Evolutionary conservation across 2,797 vertebrate genomes (phyloP), one percentile per base, ranked within the genome.

Genomic region (Rhynchonycteris naso): DNA sequence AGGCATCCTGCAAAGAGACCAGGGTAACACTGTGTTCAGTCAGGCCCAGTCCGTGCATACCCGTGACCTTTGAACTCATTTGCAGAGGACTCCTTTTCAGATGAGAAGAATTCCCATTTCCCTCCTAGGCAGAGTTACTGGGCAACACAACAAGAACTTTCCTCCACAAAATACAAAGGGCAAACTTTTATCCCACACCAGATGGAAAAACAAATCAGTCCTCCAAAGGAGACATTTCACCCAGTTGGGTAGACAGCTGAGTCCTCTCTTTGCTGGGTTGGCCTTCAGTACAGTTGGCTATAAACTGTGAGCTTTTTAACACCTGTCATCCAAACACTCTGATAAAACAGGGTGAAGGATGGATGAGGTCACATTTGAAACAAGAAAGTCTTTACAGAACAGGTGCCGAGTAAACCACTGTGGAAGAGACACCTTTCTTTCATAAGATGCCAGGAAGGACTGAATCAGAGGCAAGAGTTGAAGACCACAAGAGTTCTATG

Each of bases 301-400:
- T 75, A 59, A 68, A 52, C 12, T 38, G 11, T 61, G 63, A 93
- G 63, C 33, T 89, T 80, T 75, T n/a, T 18, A 94, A 92, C 30
- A 88, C 3, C 18, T 52, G 1, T 59, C 68, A 18, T 43, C 85
- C 82, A 28, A 0, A 65, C 19, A 58, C 52, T 83, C 69, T 12
- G 58, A 47, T 56, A 92, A 91, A 94, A 82, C 12, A 50, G 3
- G 4, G 1, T 79, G n/a, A 72, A 72, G 2, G 15, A 15, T 11
- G 12, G 69, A 85, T 68, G 52, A 88, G 24, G 71, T 83, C 16
- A 54, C 47, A n/a, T 74, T 79, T 89, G 80, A 22, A 96, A 89
- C 63, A 74, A 86, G 35, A 21, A 75, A 7, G 14, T 88, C 79
- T 76, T 82, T 68, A 63, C 22, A 35, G 33, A 85, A 54, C 10